Evolutionary conservation across 2,888 invertebrate species (phyloP), one percentile per base, ranked within the genome.

Genomic region (Lydus trimaculatus): DNA sequence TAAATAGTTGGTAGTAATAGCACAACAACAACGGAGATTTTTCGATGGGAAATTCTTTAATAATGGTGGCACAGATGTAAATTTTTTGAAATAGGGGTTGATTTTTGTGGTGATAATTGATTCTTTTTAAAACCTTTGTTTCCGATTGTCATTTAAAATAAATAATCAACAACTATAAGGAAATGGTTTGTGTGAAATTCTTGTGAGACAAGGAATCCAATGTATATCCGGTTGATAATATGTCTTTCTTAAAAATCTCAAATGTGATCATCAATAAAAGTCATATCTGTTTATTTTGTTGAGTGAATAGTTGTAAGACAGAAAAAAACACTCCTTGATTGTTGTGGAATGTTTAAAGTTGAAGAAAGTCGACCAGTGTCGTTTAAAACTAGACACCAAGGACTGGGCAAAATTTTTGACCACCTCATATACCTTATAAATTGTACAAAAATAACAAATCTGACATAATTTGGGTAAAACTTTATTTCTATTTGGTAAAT

Each of bases 121-220:
- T 80, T 76, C 75, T 73, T 74, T 78, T 75, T 74, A 76, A 79
- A 79, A 76, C 73, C 79, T 76, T 73, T 74, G 74, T 79, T 79
- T 79, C 80, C 80, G 75, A 73, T 76, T 72, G 75, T 75, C 77
- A 76, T 79, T 80, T 76, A 73, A 65, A 33, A 11, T 11, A 33
- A 33, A 33, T 33, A 33, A 33, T 9, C 11, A 7, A 11, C 8
- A 33, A 33, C 1, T 9, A 33, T 33, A 33, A 33, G 33, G 33
- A 33, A 33, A 33, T 33, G 11, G 11, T 7, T 2, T 33, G 33
- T 1, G 33, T 28, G 28, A 28, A 28, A 28, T 28, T 28, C 28
- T 28, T 28, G 2, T 28, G 28, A n/a, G 2, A 28, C 4, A 4
- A 6, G 17, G 17, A n/a, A 43, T 43, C 8, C 43, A 43, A 43